Evolutionary conservation across 1,140 invertebrate species (phyloP), one percentile per base, ranked within the genome.

Genomic region (Cyclina sinensis): DNA sequence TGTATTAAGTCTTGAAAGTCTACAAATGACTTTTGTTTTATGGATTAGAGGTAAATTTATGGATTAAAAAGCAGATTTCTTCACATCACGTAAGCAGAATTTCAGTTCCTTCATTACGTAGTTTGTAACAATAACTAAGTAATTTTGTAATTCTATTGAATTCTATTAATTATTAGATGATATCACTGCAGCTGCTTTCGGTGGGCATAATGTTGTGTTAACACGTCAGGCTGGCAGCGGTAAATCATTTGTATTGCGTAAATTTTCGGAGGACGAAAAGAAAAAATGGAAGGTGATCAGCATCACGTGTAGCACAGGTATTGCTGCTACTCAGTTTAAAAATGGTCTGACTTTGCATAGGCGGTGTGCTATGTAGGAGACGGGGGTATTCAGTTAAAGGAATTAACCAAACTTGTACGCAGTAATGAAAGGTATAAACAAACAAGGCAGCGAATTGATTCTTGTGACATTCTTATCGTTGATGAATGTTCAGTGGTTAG

Each of bases 111-210:
- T n/a, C n/a, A n/a, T n/a, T n/a, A n/a, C n/a, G n/a, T n/a, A n/a
- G n/a, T n/a, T n/a, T n/a, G n/a, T n/a, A n/a, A n/a, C n/a, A n/a
- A n/a, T n/a, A n/a, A n/a, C n/a, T n/a, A n/a, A n/a, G n/a, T n/a
- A n/a, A n/a, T n/a, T n/a, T n/a, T n/a, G 65, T 65, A 68, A 85
- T 21, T 27, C 32, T 18, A 73, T 85, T 85, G 70, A n/a, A n/a
- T n/a, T n/a, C n/a, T n/a, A n/a, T n/a, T n/a, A n/a, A n/a, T n/a
- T n/a, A n/a, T n/a, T n/a, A n/a, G n/a, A n/a, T n/a, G n/a, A n/a
- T n/a, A n/a, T n/a, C n/a, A n/a, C n/a, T n/a, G n/a, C n/a, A n/a
- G n/a, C n/a, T n/a, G n/a, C n/a, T n/a, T n/a, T n/a, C n/a, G n/a
- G n/a, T n/a, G n/a, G n/a, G n/a, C n/a, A n/a, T n/a, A n/a, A 70